These are phyloP conservation scores for Sebastolobus altivelis DNA, from an alignment of 2,797 vertebrate species.

Conservation along the genomic window DNA sequence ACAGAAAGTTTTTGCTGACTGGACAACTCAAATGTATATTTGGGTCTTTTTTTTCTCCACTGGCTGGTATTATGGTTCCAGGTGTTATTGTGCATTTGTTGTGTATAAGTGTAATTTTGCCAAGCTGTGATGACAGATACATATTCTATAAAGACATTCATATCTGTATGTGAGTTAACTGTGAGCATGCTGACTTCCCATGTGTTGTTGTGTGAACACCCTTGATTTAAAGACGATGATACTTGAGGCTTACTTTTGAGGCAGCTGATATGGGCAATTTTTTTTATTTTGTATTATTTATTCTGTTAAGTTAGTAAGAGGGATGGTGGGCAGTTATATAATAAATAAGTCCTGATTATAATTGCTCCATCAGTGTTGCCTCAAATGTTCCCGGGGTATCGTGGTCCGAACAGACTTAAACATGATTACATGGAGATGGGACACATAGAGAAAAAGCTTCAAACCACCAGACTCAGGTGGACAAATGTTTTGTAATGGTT, in stretches of 20 bases:
- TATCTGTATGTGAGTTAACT: slow-evolving; percentile 82
- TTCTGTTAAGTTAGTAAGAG: slow-evolving; percentile 48
- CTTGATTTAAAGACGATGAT: slow-evolving; percentile 71
- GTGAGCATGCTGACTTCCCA: slow-evolving; percentile 84
- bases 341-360: slow-evolving; percentile 46
- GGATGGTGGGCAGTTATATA: slow-evolving; percentile 24
- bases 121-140: slow-evolving; percentile 81
- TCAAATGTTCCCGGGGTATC: slow-evolving; percentile 74
- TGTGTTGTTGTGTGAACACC: slow-evolving; percentile 79
- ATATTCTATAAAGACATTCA: slow-evolving; percentile 83
- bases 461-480: slow-evolving; percentile 62
- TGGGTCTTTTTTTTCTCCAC: slow-evolving; percentile 57
- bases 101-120: slow-evolving; percentile 86
- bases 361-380: slow-evolving; percentile 63
- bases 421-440: slow-evolving; percentile 60
- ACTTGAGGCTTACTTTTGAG: slow-evolving; percentile 69
- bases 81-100: slow-evolving; percentile 86
- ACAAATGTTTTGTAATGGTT: slow-evolving; percentile 43
- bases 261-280: slow-evolving; percentile 59
- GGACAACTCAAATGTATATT: slow-evolving; percentile 47
- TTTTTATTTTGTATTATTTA: slow-evolving; percentile 38
- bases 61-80: slow-evolving; percentile 81
- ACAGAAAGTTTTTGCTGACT: slow-evolving; percentile 51
- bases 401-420: slow-evolving; percentile 64
- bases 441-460: slow-evolving; percentile 55